These are phyloP conservation scores for Echinops telfairi DNA, from an alignment of 2,113 vertebrate genomes.

Conservation along the genomic window DNA sequence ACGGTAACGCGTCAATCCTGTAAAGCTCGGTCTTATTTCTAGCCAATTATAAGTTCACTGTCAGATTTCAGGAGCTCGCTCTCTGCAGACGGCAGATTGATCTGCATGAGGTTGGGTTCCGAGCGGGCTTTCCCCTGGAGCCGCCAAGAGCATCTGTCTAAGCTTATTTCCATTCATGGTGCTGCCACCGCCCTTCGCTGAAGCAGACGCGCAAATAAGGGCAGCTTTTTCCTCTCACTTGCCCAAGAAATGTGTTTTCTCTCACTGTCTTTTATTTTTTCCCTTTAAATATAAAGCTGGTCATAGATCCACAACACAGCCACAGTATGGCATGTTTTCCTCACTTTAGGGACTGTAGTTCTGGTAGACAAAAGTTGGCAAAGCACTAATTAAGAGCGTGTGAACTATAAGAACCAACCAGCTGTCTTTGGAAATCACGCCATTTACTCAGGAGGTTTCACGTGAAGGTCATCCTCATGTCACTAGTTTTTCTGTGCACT, in stretches of 20 bases:
- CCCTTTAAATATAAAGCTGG: not conserved
- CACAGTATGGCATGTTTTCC: constrained; percentile 9
- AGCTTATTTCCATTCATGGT: not conserved
- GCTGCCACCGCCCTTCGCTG: not conserved
- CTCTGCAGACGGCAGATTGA: not conserved
- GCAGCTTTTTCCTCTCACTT: not conserved
- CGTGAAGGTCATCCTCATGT: too few species aligned
- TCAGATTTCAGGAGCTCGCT: not conserved
- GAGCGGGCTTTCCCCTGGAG: not conserved
- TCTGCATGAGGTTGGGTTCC: not conserved
- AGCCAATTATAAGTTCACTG: not conserved
- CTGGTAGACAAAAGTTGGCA: constrained; percentile 51
- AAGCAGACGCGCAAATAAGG: too few species aligned
- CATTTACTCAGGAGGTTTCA: too few species aligned
- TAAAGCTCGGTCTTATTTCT: constrained; percentile 5
- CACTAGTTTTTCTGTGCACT: too few species aligned
- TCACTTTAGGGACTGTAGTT: constrained; percentile 14
- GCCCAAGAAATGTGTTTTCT: not conserved
- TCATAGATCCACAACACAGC: constrained; percentile 20
- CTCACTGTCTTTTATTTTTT: not conserved
- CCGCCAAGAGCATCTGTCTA: not conserved
- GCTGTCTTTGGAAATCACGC: too few species aligned
- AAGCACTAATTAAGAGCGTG: not conserved
- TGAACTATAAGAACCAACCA: too few species aligned
- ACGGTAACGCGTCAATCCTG: not conserved